A percentile compares a stretch with the other conserved stretches of the same genome.
Evolutionary conservation across 2,888 invertebrate genomes (phyloP).

Genomic region (Epirrhoe alternata): DNA sequence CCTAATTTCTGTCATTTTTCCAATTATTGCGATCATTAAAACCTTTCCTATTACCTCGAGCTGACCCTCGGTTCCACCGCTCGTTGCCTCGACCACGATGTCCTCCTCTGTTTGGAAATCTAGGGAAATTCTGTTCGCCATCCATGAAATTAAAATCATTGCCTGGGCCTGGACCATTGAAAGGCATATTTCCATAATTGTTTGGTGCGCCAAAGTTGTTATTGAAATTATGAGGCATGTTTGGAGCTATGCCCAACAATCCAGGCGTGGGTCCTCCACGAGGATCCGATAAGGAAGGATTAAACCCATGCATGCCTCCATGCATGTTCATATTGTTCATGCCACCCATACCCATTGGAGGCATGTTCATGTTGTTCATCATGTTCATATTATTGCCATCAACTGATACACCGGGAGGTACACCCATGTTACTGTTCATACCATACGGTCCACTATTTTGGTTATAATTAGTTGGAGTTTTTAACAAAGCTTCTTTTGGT

Average conservation of each 20-base stretch:
- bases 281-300: conserved; percentile 76
- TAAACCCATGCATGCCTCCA: conserved; percentile 72
- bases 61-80: conserved; percentile 77
- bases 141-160: conserved; percentile 79
- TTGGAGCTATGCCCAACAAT: conserved; percentile 84
- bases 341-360: conserved; percentile 74
- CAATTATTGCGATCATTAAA: conserved; percentile 80
- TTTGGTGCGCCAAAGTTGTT: conserved; percentile 72
- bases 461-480: conserved; percentile 74
- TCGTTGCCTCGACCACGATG: conserved; percentile 77
- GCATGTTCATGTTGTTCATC: conserved; percentile 65
- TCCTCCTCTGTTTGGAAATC: conserved; percentile 75
- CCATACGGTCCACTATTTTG: conserved; percentile 67
- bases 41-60: conserved; percentile 80
- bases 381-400: conserved; percentile 72
- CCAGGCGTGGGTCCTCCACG: conserved; percentile 83
- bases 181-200: conserved; percentile 77
- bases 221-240: conserved; percentile 78
- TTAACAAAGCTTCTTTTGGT: conserved; percentile 77
- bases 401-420: conserved; percentile 57
- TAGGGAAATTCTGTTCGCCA: conserved; percentile 72
- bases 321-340: conserved; percentile 73
- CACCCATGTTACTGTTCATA: conserved; percentile 64
- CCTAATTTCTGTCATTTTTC: conserved; percentile 80
- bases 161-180: conserved; percentile 71